phyloP scores from a whole-genome alignment of 2,797 vertebrate genomes.

The Rhinogobio ventralis region DNA sequence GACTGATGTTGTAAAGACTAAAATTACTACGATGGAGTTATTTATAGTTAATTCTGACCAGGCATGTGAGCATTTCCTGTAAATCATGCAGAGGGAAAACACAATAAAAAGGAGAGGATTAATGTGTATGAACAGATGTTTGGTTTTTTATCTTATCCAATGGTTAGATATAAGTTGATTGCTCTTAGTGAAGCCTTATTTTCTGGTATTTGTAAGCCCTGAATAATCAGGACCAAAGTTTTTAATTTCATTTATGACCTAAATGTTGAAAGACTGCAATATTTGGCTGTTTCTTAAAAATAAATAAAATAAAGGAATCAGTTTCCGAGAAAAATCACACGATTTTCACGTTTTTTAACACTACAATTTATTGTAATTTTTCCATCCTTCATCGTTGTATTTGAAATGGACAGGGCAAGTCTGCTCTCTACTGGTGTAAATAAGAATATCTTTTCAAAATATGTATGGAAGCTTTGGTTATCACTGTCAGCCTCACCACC shows the following conservation, averaged over 20 bases:
- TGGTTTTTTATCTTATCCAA: conserved; percentile 16
- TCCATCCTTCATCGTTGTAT: background rate
- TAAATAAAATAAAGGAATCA: background rate
- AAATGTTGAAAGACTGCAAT: background rate
- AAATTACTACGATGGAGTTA: background rate
- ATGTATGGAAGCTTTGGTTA: background rate
- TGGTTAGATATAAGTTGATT: conserved; percentile 27
- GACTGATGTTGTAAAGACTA: background rate
- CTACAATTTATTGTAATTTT: no score
- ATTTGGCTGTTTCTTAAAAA: background rate
- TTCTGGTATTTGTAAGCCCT: conserved; percentile 5
- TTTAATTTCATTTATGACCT: background rate
- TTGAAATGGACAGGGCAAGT: conserved; percentile 13
- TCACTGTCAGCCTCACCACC: no score
- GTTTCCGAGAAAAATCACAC: background rate
- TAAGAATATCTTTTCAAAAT: background rate
- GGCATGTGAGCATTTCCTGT: background rate
- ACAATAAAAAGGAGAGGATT: background rate
- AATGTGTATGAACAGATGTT: conserved; percentile 25
- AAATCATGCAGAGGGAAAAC: background rate
- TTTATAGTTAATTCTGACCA: background rate
- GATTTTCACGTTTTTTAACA: no score
- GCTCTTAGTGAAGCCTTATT: background rate
- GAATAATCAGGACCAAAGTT: conserved; percentile 22
- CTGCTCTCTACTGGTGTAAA: conserved; percentile 53